Evolutionary conservation across 1,140 invertebrate genomes (phyloP).

Genomic region (Pseudomyrmex cubaensis): DNA sequence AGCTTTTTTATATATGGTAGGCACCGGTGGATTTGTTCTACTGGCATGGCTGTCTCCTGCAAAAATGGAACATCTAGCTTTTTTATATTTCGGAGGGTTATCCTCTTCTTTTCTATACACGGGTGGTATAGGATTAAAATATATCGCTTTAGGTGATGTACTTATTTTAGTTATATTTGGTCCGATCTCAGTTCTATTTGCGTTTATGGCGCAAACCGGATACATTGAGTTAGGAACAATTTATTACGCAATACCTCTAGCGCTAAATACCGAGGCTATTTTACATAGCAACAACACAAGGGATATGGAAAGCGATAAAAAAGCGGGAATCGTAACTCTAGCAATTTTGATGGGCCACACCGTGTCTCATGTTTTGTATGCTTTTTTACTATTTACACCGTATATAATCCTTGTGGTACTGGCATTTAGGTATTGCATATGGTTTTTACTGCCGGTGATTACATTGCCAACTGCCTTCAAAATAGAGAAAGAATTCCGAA

Average conservation of each 20-base stretch:
- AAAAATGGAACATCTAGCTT: constrained; percentile 96
- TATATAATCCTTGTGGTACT: constrained; percentile 95
- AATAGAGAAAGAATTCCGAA: constrained; percentile 95
- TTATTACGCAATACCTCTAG: constrained; percentile 96
- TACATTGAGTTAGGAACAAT: constrained; percentile 94
- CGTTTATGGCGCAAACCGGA: constrained; percentile 96
- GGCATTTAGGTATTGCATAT: constrained; percentile 92
- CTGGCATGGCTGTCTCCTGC: constrained; percentile 93
- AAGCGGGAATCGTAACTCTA: constrained; percentile 95
- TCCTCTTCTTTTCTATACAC: constrained; percentile 98
- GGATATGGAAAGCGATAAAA: constrained; percentile 93
- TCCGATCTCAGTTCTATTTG: constrained; percentile 97
- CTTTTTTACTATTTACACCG: constrained; percentile 95
- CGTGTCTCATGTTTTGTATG: constrained; percentile 96
- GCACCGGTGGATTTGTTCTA: constrained; percentile 95
- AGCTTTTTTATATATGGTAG: constrained; percentile 93
- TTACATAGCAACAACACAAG: constrained; percentile 97
- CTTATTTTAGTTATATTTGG: constrained; percentile 97
- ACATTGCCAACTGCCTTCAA: constrained; percentile 95
- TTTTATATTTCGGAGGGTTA: constrained; percentile 97
- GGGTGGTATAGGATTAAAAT: constrained; percentile 97
- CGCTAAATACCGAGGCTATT: constrained; percentile 97
- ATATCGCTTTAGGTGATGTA: constrained; percentile 96
- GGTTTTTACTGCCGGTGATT: constrained; percentile 95
- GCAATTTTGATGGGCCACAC: constrained; percentile 97